Evolutionary conservation across 2,113 vertebrate species (phyloP), one percentile per base, ranked within the genome.

Genomic region (Rhinichthys klamathensis): DNA sequence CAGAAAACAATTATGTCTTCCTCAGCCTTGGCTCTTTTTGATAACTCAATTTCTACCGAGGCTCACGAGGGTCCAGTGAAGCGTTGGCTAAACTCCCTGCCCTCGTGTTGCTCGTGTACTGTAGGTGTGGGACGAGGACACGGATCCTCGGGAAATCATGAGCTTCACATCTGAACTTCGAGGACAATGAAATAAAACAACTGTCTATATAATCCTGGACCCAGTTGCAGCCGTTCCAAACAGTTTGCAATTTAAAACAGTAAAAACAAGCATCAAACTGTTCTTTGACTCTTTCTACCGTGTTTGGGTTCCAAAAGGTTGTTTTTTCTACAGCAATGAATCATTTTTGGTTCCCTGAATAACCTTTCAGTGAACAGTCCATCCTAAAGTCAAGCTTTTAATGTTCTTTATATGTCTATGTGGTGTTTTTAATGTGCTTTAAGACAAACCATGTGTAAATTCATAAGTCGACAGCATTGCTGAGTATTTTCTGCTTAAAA

Each of bases 1-100:
- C 89, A 85, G 54, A 83, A 85, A 90, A 86, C 90, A 91, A 90
- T 89, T 87, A 87, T 84, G 78, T 25, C 69, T n/a, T 61, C 38
- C 6, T 46, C 74, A 27, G 81, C 44, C 81, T 30, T 78, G 85
- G 75, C 69, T 63, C 77, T 70, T 85, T n/a, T 38, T 78, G 76
- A 80, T 86, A 35, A 87, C 81, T 85, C 83, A 82, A 41, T 81
- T 88, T 86, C 73, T 81, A 27, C 69, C 25, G 72, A 23, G 54
- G 54, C 54, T 56, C 54, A 21, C 6, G 61, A 75, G 38, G 38
- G 32, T 70, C 32, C 10, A 23, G 35, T 10, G 3, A 11, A 9
- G 16, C 23, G 67, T 38, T 70, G 18, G 18, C 23, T 69, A 38
- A 70, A 38, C 67, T 41, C 67, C 67, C 65, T 38, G 16, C 8